A percentile compares a stretch with the other conserved stretches of the same genome.
Conservation (phyloP, 1,140 invertebrate species). For the Chlorops oryzae region DNA sequence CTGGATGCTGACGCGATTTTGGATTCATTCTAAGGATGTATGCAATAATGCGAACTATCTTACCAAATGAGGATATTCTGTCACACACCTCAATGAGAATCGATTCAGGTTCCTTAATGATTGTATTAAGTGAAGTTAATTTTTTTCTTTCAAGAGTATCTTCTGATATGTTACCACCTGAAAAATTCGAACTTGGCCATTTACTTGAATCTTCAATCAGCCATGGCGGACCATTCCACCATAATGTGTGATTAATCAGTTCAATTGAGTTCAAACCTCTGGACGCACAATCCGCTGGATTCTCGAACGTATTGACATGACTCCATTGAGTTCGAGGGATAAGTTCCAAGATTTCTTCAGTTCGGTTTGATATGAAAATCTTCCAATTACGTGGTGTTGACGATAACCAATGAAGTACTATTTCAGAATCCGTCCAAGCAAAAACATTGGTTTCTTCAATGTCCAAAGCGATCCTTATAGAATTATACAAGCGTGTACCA, state of each 20-base stretch:
- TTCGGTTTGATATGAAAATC: constrained; percentile 19
- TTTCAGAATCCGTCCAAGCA: constrained; percentile 36
- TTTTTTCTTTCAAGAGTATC: too few species aligned
- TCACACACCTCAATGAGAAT: too few species aligned
- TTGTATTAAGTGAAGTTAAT: too few species aligned
- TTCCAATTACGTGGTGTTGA: constrained; percentile 23
- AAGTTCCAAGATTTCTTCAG: background rate
- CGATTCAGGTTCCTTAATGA: too few species aligned
- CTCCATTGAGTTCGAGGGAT: constrained; percentile 19
- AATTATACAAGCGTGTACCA: background rate
- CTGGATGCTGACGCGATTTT: too few species aligned
- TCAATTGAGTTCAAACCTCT: background rate
- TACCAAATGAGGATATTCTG: too few species aligned
- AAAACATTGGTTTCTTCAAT: background rate
- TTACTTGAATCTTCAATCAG: background rate
- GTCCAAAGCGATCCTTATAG: background rate
- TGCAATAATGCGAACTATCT: too few species aligned
- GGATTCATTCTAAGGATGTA: too few species aligned
- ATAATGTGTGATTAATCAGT: constrained; percentile 14
- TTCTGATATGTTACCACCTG: too few species aligned
- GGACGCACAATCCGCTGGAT: constrained; percentile 29
- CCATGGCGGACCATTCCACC: constrained; percentile 25
- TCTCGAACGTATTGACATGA: constrained; percentile 23
- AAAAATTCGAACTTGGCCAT: background rate
- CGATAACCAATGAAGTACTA: constrained; percentile 29